phyloP scores from a whole-genome alignment of 2,888 invertebrate genomes.

The Nemapogon koenigi region DNA sequence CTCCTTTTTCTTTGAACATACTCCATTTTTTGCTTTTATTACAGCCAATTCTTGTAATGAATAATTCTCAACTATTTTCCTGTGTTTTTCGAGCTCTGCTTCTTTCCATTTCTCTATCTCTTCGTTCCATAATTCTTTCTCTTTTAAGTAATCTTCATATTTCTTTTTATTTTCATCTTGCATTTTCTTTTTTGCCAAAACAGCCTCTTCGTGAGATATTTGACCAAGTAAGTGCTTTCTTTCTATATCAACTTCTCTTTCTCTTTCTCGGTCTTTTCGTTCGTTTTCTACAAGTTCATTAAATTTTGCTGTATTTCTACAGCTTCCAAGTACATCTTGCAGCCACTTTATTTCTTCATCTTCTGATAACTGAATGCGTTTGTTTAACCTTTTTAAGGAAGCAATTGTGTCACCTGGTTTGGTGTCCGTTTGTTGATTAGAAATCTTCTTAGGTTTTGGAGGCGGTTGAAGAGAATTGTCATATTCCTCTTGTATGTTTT shows the following conservation, averaged over 20 bases:
- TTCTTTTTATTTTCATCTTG: conserved; percentile 53
- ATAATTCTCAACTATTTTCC: conserved; percentile 44
- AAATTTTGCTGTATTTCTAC: conserved; percentile 40
- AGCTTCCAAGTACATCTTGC: conserved; percentile 49
- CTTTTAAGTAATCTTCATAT: conserved; percentile 52
- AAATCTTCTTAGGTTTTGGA: conserved; percentile 23
- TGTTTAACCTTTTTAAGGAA: conserved; percentile 57
- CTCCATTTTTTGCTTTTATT: conserved; percentile 33
- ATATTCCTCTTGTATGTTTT: conserved; percentile 28
- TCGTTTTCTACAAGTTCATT: conserved; percentile 48
- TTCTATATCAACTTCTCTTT: conserved; percentile 59
- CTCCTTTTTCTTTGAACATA: conserved; percentile 33
- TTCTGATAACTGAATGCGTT: conserved; percentile 46
- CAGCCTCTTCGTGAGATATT: conserved; percentile 65
- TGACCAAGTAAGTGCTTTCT: conserved; percentile 65
- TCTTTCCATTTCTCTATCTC: conserved; percentile 59
- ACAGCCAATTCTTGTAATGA: conserved; percentile 35
- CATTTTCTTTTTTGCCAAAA: conserved; percentile 58
- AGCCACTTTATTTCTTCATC: conserved; percentile 58
- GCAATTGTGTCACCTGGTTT: conserved; percentile 54
- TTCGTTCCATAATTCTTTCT: conserved; percentile 48
- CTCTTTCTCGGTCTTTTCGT: conserved; percentile 48
- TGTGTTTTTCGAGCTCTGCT: conserved; percentile 51
- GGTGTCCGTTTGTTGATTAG: conserved; percentile 19
- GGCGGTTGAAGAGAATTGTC: conserved; percentile 24